Base-by-base conservation (phyloP, 2,888 invertebrate species). In the Epistrophella euchroma region DNA sequence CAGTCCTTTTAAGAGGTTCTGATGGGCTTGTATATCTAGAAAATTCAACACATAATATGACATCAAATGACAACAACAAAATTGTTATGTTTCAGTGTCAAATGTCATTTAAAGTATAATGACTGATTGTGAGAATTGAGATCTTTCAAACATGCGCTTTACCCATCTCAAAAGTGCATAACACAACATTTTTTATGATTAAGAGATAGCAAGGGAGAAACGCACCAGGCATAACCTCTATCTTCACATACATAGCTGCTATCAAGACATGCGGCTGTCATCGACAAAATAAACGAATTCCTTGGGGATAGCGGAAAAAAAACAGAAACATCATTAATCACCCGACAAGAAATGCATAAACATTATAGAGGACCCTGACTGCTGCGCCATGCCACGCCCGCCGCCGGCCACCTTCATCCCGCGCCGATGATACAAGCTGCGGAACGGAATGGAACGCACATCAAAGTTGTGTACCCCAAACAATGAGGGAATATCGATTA, bases 271-370 rank as follows among this genome's bases (percentile, higher is more conserved):
- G 66, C 50, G 35, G 80, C 75, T 81, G 76, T 81, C 81, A 81
- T 64, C 81, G 15, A 64, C 19, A 50, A 66, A 76, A 82, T 71
- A 82, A 82, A 76, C 76, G 71, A 82, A 76, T 82, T 82, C 81
- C 71, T 71, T 22, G 22, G 66, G 50, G 52, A 71, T n/a, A n/a
- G n/a, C n/a, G n/a, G n/a, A 76, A 40, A 55, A 13, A 58, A 62
- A 66, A 76, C 71, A 64, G 70, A 72, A 72, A 70, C 64, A 58
- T 58, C 81, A 82, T 82, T 82, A 82, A 82, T 82, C 81, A 82
- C 56, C 50, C 76, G 58, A 66, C 71, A 76, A 82, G 76, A 76
- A 82, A 82, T 82, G 76, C 76, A 82, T 68, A 75, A 80, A 70
- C 74, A 68, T 68, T 66, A 73, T 9, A 17, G 47, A 43, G 58